These are phyloP conservation scores for Tamias sibiricus DNA, from an alignment of 2,113 vertebrate species.

Conservation along the genomic window DNA sequence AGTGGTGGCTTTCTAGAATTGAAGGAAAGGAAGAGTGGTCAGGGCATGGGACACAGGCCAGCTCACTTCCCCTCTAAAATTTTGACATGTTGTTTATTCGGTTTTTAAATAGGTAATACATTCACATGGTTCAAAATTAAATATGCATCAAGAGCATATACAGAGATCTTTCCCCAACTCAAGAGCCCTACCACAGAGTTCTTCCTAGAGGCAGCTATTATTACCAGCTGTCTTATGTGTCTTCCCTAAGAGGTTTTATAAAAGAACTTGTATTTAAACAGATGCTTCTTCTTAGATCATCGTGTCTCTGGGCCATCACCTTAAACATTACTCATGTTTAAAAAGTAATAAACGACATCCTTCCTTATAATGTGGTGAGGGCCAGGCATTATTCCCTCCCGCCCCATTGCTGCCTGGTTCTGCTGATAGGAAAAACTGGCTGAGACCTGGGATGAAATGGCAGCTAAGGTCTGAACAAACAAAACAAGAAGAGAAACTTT, in stretches of 20 bases:
- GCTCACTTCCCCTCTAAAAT: background rate
- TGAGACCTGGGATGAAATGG: background rate
- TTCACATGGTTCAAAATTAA: background rate
- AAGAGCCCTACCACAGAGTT: background rate
- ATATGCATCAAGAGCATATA: background rate
- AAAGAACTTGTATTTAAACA: conserved; percentile 11
- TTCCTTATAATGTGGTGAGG: background rate
- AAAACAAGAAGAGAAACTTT: background rate
- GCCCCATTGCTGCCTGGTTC: background rate
- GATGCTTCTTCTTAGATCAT: conserved; percentile 29
- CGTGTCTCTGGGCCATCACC: conserved; percentile 2
- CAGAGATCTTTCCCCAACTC: background rate
- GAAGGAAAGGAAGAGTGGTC: background rate
- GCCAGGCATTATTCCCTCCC: background rate
- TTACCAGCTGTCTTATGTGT: background rate
- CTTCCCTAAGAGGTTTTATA: background rate
- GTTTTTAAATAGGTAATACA: background rate
- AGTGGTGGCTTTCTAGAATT: background rate
- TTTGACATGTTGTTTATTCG: background rate
- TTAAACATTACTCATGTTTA: background rate
- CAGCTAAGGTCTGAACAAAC: background rate
- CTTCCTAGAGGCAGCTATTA: background rate
- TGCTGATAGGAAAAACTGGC: background rate
- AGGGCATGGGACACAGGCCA: background rate
- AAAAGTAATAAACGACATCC: background rate